Conservation (phyloP, 2,113 vertebrate genomes). For the Empidonax traillii region DNA sequence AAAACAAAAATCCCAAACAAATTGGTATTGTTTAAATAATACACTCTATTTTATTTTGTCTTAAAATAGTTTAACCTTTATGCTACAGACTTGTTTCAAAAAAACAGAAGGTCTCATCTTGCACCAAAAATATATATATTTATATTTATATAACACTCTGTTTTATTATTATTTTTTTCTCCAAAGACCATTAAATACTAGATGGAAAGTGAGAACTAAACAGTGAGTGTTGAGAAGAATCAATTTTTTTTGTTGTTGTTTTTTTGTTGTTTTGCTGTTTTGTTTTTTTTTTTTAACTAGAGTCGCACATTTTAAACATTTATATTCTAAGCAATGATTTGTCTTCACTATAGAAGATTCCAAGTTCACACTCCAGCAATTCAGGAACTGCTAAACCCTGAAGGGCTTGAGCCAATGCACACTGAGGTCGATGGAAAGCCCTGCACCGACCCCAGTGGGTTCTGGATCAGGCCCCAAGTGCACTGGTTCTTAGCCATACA, state of each 20-base stretch:
- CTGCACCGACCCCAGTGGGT: not conserved
- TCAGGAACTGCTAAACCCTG: slow-evolving; percentile 48
- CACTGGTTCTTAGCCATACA: slow-evolving; percentile 69
- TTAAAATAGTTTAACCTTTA: slow-evolving; percentile 98
- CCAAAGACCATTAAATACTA: slow-evolving; percentile 91
- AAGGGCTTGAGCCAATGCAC: not conserved
- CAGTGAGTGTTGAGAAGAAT: slow-evolving; percentile 68
- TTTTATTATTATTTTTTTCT: slow-evolving; percentile 80
- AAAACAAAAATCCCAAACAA: slow-evolving; percentile 10
- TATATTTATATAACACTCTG: slow-evolving; percentile 81
- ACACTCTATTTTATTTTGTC: slow-evolving; percentile 89
- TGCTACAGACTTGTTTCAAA: slow-evolving; percentile 95
- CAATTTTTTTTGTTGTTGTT: not conserved
- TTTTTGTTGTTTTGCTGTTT: too few species aligned
- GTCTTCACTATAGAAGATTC: slow-evolving; percentile 69
- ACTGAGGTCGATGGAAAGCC: not conserved
- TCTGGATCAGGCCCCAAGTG: slow-evolving; percentile 46
- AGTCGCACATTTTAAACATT: slow-evolving; percentile 65
- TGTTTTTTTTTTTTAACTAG: slow-evolving; percentile 32
- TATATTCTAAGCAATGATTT: slow-evolving; percentile 64
- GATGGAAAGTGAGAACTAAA: slow-evolving; percentile 78
- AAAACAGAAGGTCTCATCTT: slow-evolving; percentile 84
- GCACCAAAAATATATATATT: slow-evolving; percentile 83
- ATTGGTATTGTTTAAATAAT: slow-evolving; percentile 87
- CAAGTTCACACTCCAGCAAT: slow-evolving; percentile 63